Evolutionary conservation across 2,888 invertebrate species (phyloP), one percentile per base, ranked within the genome.

Genomic region (Microdon myrmicae): DNA sequence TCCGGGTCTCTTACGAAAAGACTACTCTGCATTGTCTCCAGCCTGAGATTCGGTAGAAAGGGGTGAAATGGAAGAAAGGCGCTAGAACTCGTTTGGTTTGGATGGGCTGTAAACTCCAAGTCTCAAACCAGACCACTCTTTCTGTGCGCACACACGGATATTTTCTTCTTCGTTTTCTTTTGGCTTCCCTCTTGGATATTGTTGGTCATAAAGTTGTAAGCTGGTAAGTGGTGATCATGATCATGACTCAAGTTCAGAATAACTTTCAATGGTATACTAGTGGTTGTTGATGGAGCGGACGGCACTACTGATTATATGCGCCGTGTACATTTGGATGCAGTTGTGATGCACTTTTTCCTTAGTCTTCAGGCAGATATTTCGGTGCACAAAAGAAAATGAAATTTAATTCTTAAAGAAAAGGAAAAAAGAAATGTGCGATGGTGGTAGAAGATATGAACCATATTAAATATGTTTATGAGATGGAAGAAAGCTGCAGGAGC

Each of bases 301-400:
- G 37, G 34, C 17, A 39, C 34, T 32, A 45, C 25, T 43, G 58
- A 53, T 54, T 43, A 45, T 48, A 41, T 45, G 26, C 8, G 34
- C 16, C 31, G 17, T 45, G n/a, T 9, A 9, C 22, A 43, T 35
- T 47, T 37, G 32, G 53, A 31, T 53, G 43, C 58, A 64, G 58
- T 53, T 47, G n/a, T n/a, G 58, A 41, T 64, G 58, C 32, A 64
- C 35, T 64, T 45, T 39, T 64, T 51, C 41, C 37, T 34, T 25
- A 5, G 17, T 16, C 13, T 12, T 5, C 10, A 17, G 4, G 28
- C 26, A 23, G 45, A 4, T 47, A 47, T 19, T 17, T 48, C 32
- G 43, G 31, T 32, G 37, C 51, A 58, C n/a, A 58, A 64, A 58
- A 64, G 64, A 64, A 64, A 64, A 64, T 53, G 64, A 64, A 64